These are phyloP conservation scores for Congeria kusceri DNA, from an alignment of 2,888 invertebrate species.

Conservation along the genomic window DNA sequence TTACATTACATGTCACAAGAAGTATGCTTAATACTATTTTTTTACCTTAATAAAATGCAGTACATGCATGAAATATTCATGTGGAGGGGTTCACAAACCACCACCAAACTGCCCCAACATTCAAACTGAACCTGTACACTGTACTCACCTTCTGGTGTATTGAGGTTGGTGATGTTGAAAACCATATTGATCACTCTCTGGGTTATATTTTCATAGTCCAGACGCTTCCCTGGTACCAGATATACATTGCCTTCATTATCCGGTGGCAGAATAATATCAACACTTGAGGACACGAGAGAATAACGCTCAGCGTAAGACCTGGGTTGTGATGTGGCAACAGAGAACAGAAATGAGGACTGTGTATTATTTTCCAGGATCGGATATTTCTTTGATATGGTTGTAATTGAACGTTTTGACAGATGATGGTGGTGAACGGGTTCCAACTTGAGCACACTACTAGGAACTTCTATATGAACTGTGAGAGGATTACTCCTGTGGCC, in stretches of 20 bases:
- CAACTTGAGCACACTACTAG: conserved; percentile 54
- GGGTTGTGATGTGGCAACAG: conserved; percentile 56
- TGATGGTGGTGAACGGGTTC: conserved; percentile 47
- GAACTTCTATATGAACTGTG: conserved; percentile 46
- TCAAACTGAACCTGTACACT: no score
- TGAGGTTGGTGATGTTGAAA: conserved; percentile 69
- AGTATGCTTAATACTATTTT: no score
- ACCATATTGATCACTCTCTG: conserved; percentile 71
- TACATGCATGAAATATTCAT: no score
- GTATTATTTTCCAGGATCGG: conserved; percentile 68
- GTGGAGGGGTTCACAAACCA: no score
- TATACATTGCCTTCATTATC: conserved; percentile 70
- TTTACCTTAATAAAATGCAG: no score
- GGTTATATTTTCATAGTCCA: conserved; percentile 91
- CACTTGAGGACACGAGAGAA: conserved; percentile 52
- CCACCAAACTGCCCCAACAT: no score
- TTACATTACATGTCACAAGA: no score
- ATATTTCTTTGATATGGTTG: conserved; percentile 60
- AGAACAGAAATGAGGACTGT: conserved; percentile 53
- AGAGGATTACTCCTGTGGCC: conserved; percentile 54
- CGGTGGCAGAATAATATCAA: conserved; percentile 57
- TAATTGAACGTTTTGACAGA: conserved; percentile 61
- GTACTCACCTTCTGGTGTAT: conserved; percentile 66
- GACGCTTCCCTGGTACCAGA: conserved; percentile 53
- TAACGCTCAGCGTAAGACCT: conserved; percentile 59